Evolutionary conservation across 2,113 vertebrate species (phyloP).

Genomic region (Porphyrio hochstetteri): DNA sequence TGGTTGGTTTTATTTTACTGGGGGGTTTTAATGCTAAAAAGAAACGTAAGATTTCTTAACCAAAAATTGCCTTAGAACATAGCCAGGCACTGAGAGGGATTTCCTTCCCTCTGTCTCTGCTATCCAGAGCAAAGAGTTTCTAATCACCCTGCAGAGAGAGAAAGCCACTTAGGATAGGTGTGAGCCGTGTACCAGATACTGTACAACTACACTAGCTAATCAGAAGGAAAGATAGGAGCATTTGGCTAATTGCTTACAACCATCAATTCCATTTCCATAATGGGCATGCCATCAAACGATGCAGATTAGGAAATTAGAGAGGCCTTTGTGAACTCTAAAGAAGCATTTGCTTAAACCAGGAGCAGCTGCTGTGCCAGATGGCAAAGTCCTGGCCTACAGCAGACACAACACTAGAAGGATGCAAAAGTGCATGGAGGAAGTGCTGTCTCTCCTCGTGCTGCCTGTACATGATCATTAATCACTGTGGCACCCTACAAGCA

Average conservation of each 20-base stretch:
- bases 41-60: neutral
- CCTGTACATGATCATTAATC: neutral
- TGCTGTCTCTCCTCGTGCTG: neutral
- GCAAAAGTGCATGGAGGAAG: neutral
- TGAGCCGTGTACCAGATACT: neutral
- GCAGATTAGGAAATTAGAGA: neutral
- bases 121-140: neutral
- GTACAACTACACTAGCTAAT: neutral
- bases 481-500: neutral
- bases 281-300: neutral
- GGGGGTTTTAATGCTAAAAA: neutral
- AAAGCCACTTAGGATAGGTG: neutral
- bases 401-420: neutral
- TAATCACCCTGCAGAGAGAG: neutral
- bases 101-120: neutral
- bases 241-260: neutral
- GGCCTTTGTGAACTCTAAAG: neutral
- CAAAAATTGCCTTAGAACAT: neutral
- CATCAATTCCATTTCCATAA: neutral
- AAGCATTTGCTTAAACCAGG: neutral
- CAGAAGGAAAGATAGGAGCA: neutral
- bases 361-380: constrained; percentile 12
- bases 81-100: neutral
- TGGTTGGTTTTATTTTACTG: neutral
- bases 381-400: neutral